phyloP scores from a whole-genome alignment of 2,113 vertebrate genomes.

The Mesocricetus auratus region DNA sequence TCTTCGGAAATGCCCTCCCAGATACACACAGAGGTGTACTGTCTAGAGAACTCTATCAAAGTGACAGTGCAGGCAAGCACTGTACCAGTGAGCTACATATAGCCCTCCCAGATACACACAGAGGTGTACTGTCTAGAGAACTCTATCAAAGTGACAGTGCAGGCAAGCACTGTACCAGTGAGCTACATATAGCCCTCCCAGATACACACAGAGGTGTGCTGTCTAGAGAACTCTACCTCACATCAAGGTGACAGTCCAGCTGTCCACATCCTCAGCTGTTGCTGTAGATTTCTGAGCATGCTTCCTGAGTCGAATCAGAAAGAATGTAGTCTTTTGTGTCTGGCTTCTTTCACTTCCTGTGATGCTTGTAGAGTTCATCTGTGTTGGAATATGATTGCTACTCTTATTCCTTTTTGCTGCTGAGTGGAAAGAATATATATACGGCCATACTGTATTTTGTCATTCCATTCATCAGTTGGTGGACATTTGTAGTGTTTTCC shows the following conservation, averaged over 20 bases:
- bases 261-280: neutral
- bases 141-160: neutral
- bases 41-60: neutral
- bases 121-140: neutral
- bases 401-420: neutral
- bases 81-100: neutral
- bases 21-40: neutral
- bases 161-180: neutral
- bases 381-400: neutral
- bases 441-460: neutral
- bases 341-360: constrained; percentile 14
- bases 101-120: neutral
- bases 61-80: neutral
- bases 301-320: neutral
- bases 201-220: neutral
- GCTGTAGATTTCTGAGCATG: constrained; percentile 3
- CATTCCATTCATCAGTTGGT: neutral
- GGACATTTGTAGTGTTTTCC: neutral
- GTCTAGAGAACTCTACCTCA: neutral
- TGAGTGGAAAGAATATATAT: neutral
- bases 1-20: neutral
- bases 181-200: neutral
- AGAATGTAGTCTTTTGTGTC: neutral
- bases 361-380: neutral
- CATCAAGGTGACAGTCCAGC: too few species aligned